These are phyloP conservation scores for Chelon auratus DNA, from an alignment of 2,797 vertebrate species.

Conservation along the genomic window DNA sequence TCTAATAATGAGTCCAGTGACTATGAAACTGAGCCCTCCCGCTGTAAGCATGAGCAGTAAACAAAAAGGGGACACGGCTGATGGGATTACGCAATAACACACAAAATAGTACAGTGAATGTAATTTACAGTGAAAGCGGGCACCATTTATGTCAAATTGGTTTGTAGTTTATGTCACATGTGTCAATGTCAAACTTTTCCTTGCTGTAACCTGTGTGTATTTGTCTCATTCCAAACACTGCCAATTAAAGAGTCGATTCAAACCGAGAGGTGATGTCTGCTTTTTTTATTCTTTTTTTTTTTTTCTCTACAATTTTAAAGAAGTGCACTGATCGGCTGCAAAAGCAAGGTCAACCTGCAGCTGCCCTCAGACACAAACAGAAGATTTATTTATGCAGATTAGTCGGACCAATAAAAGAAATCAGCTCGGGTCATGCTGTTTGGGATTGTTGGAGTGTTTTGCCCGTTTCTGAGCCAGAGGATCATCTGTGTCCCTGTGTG, in stretches of 20 bases:
- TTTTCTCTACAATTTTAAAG: not conserved
- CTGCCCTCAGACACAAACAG: conserved; percentile 27
- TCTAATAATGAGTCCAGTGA: conserved; percentile 54
- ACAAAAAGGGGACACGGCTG: conserved; percentile 23
- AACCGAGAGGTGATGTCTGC: conserved; percentile 30
- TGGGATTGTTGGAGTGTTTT: conserved; percentile 30
- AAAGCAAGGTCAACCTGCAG: conserved; percentile 41
- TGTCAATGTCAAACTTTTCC: conserved; percentile 58
- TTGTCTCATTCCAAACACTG: conserved; percentile 68
- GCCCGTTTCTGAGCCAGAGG: conserved; percentile 41
- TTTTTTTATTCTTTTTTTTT: conserved; percentile 11
- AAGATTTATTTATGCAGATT: conserved; percentile 47
- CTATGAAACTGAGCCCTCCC: conserved; percentile 50
- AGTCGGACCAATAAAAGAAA: conserved; percentile 33
- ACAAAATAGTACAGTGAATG: conserved; percentile 33
- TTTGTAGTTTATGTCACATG: conserved; percentile 54
- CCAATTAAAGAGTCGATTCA: conserved; percentile 74
- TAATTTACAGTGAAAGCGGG: conserved; percentile 27
- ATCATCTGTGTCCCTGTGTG: conserved; percentile 40
- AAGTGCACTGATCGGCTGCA: not conserved
- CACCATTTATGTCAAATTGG: conserved; percentile 33
- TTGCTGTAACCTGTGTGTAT: conserved; percentile 63
- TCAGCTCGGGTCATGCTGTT: conserved; percentile 18
- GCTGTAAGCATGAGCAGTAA: conserved; percentile 26
- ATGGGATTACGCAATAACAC: conserved; percentile 39